Evolutionary conservation across 2,888 invertebrate genomes (phyloP), one percentile per base, ranked within the genome.

Genomic region (Oegoconia quadripuncta): DNA sequence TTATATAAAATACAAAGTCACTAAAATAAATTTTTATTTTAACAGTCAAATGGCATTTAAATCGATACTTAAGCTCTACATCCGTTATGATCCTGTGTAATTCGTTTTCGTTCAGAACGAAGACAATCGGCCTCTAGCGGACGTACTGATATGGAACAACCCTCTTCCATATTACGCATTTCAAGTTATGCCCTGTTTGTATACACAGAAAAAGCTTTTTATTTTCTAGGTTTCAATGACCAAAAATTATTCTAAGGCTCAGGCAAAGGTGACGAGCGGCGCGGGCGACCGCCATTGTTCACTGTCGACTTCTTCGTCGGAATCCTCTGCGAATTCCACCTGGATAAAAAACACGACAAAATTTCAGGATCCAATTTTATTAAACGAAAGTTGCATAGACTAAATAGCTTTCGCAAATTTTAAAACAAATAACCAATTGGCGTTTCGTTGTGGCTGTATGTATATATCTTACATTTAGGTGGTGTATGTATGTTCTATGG

Each of bases 311-410:
- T 82, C 82, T 29, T 82, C 83, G 28, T 84, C 84, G 0, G 84
- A 82, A 33, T 83, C 84, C 11, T 77, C 77, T 8, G 71, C 74
- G 47, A 87, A 87, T 14, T 69, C 65, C n/a, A 82, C 84, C 86
- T 86, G 55, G 1, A 60, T 66, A 30, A 18, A n/a, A 9, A 12
- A 1, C 7, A 28, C 16, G 25, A 22, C n/a, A 34, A 25, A 28
- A 35, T 20, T 27, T 20, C n/a, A 16, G 7, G 2, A 25, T 12
- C 12, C 20, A 14, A 11, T 14, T 20, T 13, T 9, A n/a, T 7
- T 37, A 6, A 3, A 11, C 39, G 34, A 15, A n/a, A 29, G 16
- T 9, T 8, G 13, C 25, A 6, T 25, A 7, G 5, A 7, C 25
- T 25, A 25, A 6, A 25, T 25, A 25, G 3, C 25, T 3, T 25